These are phyloP conservation scores for Neoarius graeffei DNA, from an alignment of 2,113 vertebrate genomes.

Conservation along the genomic window DNA sequence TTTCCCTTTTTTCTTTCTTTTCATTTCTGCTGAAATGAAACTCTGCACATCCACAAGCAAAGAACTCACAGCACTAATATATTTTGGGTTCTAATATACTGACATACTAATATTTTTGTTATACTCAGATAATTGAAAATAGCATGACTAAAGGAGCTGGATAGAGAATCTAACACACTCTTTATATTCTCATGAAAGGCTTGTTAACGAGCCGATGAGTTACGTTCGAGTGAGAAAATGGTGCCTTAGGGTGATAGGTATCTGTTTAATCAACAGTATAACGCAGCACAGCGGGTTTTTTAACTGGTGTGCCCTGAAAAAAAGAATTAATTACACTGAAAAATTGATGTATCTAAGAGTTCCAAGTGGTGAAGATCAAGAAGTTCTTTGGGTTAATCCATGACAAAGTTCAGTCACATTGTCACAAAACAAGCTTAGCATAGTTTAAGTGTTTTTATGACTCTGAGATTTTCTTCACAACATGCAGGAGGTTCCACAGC, in stretches of 20 bases:
- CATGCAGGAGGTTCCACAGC: neutral
- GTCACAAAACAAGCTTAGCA: neutral
- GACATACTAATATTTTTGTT: neutral
- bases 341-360: neutral
- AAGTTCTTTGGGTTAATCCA: neutral
- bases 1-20: neutral
- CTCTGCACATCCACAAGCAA: neutral
- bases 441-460: neutral
- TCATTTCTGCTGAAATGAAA: neutral
- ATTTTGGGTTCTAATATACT: too few relatives aligned
- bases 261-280: constrained; percentile 25
- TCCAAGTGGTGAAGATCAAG: neutral
- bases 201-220: constrained; percentile 18
- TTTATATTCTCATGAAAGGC: constrained; percentile 7
- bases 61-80: neutral
- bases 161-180: neutral
- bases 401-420: neutral
- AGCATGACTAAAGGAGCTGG: neutral
- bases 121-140: neutral
- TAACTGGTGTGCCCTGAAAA: neutral
- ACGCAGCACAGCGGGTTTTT: neutral
- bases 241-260: constrained; percentile 8
- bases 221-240: neutral
- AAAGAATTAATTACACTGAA: neutral
- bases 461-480: neutral